phyloP scores from a whole-genome alignment of 2,113 vertebrate species.

The Spilogale gracilis region DNA sequence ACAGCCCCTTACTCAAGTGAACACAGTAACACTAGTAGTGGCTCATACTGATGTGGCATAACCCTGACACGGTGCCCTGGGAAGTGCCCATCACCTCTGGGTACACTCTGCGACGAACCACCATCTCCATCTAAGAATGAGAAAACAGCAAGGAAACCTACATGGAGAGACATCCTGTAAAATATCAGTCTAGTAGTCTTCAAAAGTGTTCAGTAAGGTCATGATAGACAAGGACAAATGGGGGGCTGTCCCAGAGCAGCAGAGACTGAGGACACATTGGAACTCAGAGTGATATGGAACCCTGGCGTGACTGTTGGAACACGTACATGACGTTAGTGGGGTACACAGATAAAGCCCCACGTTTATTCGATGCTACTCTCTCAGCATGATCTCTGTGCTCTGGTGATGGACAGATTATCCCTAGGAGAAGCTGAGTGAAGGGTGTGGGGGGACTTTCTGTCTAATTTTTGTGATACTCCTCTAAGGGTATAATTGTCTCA shows the following conservation, averaged over 20 bases:
- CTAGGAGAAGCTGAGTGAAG: not conserved
- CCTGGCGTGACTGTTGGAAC: not conserved
- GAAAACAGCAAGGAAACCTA: no score
- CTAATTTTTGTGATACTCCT: not conserved
- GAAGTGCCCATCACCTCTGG: not conserved
- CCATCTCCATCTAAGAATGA: not conserved
- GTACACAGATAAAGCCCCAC: not conserved
- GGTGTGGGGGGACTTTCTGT: rapidly evolving
- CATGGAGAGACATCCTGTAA: not conserved
- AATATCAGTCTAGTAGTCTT: not conserved
- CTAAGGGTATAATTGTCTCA: no score
- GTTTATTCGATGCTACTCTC: rapidly evolving
- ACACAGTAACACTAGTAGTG: rapidly evolving
- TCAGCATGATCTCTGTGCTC: rapidly evolving
- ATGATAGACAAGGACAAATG: not conserved
- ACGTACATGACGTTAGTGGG: not conserved
- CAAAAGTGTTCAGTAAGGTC: not conserved
- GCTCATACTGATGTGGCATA: rapidly evolving
- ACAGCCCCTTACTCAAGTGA: not conserved
- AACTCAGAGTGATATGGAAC: rapidly evolving
- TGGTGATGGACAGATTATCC: rapidly evolving
- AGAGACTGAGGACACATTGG: rapidly evolving
- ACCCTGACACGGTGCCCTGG: not conserved
- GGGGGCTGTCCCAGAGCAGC: not conserved
- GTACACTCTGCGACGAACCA: rapidly evolving